A percentile compares a stretch with the other conserved stretches of the same genome.
phyloP scores from a whole-genome alignment of 2,888 invertebrate species.

The Polyploca ridens region DNA sequence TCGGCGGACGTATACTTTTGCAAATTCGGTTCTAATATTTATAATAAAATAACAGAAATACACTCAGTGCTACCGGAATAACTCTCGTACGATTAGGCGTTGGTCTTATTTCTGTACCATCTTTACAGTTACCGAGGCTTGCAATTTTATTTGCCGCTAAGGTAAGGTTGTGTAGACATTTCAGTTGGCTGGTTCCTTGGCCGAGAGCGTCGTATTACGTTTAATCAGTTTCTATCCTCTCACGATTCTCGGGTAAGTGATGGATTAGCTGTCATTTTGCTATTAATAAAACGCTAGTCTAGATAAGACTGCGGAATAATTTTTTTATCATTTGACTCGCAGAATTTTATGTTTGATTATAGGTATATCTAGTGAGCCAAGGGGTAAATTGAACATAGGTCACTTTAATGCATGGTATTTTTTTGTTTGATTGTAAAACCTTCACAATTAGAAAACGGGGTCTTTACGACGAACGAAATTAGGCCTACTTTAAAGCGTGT shows the following conservation, averaged over 20 bases:
- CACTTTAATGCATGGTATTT: background rate
- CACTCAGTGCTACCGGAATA: constrained; percentile 52
- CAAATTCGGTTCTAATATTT: constrained; percentile 62
- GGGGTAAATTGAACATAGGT: background rate
- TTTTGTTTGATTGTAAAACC: background rate
- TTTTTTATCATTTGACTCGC: too few species aligned
- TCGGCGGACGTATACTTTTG: constrained; percentile 67
- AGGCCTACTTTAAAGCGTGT: background rate
- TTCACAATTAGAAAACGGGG: constrained; percentile 1
- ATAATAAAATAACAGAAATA: constrained; percentile 58
- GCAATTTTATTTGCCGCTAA: constrained; percentile 36
- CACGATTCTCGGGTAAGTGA: constrained; percentile 49
- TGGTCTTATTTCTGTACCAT: constrained; percentile 41
- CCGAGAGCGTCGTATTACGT: constrained; percentile 41
- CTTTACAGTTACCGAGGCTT: constrained; percentile 30
- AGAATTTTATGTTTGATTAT: too few species aligned
- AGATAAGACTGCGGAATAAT: background rate
- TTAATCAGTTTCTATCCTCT: constrained; percentile 30
- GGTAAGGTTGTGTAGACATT: constrained; percentile 26
- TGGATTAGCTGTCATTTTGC: constrained; percentile 18
- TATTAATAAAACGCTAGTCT: background rate
- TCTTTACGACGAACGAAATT: background rate
- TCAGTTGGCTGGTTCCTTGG: constrained; percentile 34
- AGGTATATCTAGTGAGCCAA: too few species aligned
- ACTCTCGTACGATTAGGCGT: constrained; percentile 42